Base-by-base conservation (phyloP, 2,888 invertebrate species). In the Graphium colonna region DNA sequence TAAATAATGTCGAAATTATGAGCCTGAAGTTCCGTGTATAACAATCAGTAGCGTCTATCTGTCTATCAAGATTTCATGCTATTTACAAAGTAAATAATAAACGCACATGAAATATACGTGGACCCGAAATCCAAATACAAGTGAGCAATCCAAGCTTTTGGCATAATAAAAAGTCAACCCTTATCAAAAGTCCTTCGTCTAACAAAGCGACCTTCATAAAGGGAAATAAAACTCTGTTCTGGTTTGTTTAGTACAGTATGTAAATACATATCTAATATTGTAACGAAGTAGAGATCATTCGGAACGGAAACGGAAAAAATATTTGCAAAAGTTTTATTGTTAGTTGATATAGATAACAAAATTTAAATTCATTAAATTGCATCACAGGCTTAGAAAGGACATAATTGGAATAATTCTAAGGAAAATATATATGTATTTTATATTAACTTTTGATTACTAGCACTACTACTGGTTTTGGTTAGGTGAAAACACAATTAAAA, bases 101-200 rank as follows among this genome's bases (percentile, higher is more conserved):
- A 13, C 10, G 16, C 4, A 8, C 8, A 39, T 16, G 8, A 4
- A 16, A 44, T 44, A 31, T 12, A 26, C 16, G 13, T 16, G 28
- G 10, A 44, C 26, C 26, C 28, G 28, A 43, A 28, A 26, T 21
- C 16, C 15, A 10, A 3, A 17, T 10, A 31, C 33, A 33, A 45
- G 33, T 33, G 17, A 8, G 28, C 31, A 17, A 33, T 33, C 33
- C 17, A 36, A 36, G 46, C 46, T 17, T 33, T 13, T 12, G 36
- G 18, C 46, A 21, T 13, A 36, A 46, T 46, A 46, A 46, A 46
- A 46, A 46, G 18, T 36, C 46, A 46, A 46, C 46, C 46, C 46
- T 46, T 46, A 21, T 46, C 36, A 36, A 45, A 12, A 36, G 36
- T 8, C 33, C 18, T 18, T 10, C 36, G 31, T 18, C 21, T 13